Conservation (phyloP, 2,113 vertebrate species). For the Chunga burmeisteri region DNA sequence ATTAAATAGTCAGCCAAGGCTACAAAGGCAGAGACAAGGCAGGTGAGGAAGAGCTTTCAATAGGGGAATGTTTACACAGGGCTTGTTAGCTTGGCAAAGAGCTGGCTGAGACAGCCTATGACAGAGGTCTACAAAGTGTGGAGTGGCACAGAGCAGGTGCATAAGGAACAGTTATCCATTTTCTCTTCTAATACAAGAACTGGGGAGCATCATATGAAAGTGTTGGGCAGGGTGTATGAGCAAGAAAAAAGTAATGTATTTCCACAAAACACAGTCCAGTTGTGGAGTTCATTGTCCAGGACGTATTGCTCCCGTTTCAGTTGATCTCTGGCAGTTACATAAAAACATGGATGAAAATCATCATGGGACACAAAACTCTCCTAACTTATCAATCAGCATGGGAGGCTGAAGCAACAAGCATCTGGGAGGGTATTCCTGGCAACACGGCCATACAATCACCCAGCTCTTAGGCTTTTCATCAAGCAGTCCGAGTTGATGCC, state of each 20-base stretch:
- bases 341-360: background rate
- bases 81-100: background rate
- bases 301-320: background rate
- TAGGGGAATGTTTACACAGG: background rate
- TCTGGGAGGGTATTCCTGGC: background rate
- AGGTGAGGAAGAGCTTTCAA: background rate
- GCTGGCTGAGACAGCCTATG: background rate
- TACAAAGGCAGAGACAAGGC: background rate
- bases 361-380: background rate
- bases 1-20: background rate
- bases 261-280: background rate
- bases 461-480: background rate
- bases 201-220: background rate
- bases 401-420: background rate
- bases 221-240: background rate
- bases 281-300: background rate
- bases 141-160: background rate
- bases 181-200: background rate
- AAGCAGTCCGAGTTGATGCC: background rate
- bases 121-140: background rate
- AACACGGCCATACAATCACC: accelerated
- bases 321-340: background rate
- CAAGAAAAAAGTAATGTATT: background rate
- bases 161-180: background rate
- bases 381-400: background rate